Conservation (phyloP, 2,888 invertebrate genomes). For the Caenorhabditis becei region DNA sequence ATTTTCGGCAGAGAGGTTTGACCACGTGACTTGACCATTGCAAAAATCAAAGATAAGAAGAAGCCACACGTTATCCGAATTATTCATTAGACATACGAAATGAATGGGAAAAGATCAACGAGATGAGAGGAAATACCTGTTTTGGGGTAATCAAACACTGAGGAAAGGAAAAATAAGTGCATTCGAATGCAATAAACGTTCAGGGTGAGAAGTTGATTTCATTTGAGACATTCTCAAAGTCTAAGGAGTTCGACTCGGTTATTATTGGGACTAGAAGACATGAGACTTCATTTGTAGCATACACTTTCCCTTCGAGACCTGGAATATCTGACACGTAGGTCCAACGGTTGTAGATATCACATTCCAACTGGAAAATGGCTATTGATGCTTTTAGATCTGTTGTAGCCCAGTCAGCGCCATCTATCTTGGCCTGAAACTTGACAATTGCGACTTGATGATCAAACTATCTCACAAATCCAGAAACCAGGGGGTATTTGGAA, state of each 20-base stretch:
- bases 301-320: conserved; percentile 51
- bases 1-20: background rate
- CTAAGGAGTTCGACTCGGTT: conserved; percentile 20
- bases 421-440: conserved; percentile 49
- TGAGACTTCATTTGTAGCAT: conserved; percentile 57
- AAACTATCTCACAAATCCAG: conserved; percentile 61
- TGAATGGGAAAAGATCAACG: background rate
- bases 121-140: conserved; percentile 2
- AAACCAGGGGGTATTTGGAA: conserved; percentile 51
- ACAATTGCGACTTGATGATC: background rate
- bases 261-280: conserved; percentile 59
- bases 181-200: background rate
- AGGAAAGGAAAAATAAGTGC: background rate
- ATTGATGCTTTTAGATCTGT: conserved; percentile 41
- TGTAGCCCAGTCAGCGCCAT: conserved; percentile 60
- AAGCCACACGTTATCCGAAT: background rate
- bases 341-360: conserved; percentile 54
- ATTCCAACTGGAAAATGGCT: conserved; percentile 46
- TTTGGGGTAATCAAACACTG: background rate
- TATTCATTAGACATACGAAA: conserved; percentile 4
- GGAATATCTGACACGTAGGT: conserved; percentile 62
- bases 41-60: conserved; percentile 3
- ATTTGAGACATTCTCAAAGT: conserved; percentile 8
- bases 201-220: background rate
- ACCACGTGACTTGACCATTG: conserved; percentile 38